phyloP scores from a whole-genome alignment of 2,797 vertebrate species.

The Trematomus bernacchii region DNA sequence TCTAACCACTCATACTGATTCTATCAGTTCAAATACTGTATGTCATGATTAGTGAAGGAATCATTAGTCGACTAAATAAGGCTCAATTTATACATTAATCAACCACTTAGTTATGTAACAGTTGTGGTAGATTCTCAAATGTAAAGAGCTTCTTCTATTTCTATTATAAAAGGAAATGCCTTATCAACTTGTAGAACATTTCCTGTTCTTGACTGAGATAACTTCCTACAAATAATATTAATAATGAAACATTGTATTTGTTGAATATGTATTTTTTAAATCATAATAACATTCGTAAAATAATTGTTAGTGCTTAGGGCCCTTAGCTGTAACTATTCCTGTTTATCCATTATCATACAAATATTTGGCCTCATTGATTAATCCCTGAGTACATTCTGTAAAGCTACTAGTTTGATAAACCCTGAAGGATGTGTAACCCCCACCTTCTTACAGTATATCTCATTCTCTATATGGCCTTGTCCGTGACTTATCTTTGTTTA shows the following conservation, averaged over 20 bases:
- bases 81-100: not conserved
- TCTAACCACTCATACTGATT: not conserved
- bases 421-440: not conserved
- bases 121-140: not conserved
- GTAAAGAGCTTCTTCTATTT: not conserved
- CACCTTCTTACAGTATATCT: not conserved
- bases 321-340: not conserved
- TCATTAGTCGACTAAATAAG: not conserved
- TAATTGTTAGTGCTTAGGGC: not conserved
- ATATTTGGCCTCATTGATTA: not conserved
- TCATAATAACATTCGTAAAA: not conserved
- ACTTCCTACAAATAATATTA: not conserved
- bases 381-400: not conserved
- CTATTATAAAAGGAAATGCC: not conserved
- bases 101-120: not conserved
- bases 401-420: not conserved
- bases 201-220: not conserved
- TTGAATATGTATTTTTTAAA: not conserved
- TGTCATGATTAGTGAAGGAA: not conserved
- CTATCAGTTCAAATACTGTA: not conserved
- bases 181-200: not conserved
- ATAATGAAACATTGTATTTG: not conserved
- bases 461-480: not conserved
- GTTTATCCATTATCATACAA: not conserved
- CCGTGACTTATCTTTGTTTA: conserved; percentile 22